These are phyloP conservation scores for Mirounga angustirostris DNA, from an alignment of 2,113 vertebrate species.

Conservation along the genomic window DNA sequence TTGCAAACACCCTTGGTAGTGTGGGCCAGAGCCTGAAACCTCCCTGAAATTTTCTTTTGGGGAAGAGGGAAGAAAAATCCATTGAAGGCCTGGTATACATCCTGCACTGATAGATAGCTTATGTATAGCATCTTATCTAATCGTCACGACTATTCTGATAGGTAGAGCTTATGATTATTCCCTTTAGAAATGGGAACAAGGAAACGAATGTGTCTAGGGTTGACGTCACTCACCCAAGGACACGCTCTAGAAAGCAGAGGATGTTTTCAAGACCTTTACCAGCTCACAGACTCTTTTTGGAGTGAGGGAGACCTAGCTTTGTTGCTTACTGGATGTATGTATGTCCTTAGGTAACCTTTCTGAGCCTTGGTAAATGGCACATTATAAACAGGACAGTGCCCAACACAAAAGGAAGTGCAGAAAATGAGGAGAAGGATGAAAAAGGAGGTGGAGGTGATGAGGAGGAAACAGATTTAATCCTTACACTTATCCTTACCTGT, in stretches of 20 bases:
- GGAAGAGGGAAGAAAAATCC: background rate
- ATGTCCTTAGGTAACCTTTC: background rate
- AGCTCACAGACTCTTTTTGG: background rate
- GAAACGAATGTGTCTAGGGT: background rate
- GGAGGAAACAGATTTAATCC: background rate
- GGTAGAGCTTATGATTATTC: background rate
- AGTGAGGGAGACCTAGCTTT: background rate
- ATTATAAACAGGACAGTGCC: background rate
- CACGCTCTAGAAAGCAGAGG: background rate
- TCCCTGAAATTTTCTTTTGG: background rate
- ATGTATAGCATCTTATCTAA: background rate
- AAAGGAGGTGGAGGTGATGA: background rate
- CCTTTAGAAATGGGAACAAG: background rate
- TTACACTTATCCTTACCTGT: background rate
- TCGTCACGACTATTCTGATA: background rate
- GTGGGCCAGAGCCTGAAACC: background rate
- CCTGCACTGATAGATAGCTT: background rate
- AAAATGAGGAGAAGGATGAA: background rate
- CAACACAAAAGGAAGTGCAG: background rate
- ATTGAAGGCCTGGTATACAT: background rate
- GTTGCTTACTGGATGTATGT: background rate
- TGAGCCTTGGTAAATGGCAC: background rate
- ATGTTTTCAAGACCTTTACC: background rate
- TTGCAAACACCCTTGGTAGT: background rate
- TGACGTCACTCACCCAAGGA: no score